Conservation (phyloP, 2,113 vertebrate species). For the Acrocephalus arundinaceus region DNA sequence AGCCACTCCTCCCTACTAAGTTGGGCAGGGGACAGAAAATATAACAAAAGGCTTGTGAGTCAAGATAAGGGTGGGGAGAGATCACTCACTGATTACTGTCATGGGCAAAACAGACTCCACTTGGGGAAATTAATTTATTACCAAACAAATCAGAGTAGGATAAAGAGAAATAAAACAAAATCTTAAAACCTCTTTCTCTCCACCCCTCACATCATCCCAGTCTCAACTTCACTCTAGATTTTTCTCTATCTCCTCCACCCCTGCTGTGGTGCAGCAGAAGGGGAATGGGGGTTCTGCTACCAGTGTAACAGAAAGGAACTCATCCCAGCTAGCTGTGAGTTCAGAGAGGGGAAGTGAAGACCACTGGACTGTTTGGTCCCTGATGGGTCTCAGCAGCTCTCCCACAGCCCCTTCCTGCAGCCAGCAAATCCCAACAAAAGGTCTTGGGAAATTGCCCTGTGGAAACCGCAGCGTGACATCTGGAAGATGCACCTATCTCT, state of each 20-base stretch:
- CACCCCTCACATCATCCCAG: neutral
- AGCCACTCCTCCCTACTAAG: neutral
- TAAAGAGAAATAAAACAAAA: neutral
- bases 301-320: neutral
- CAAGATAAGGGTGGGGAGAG: neutral
- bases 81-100: neutral
- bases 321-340: neutral
- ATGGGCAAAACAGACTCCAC: neutral
- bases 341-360: neutral
- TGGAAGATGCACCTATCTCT: constrained; percentile 65
- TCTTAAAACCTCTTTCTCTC: neutral
- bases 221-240: neutral
- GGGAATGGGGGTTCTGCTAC: neutral
- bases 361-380: neutral
- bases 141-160: neutral
- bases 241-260: neutral
- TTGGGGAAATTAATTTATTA: neutral
- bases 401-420: neutral
- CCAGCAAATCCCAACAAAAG: neutral
- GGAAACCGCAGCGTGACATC: constrained; percentile 37
- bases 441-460: constrained; percentile 13
- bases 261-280: neutral
- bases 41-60: neutral
- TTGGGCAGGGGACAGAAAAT: neutral
- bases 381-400: neutral